These are phyloP conservation scores for Limnephilus marmoratus DNA, from an alignment of 2,888 invertebrate species.

Conservation along the genomic window DNA sequence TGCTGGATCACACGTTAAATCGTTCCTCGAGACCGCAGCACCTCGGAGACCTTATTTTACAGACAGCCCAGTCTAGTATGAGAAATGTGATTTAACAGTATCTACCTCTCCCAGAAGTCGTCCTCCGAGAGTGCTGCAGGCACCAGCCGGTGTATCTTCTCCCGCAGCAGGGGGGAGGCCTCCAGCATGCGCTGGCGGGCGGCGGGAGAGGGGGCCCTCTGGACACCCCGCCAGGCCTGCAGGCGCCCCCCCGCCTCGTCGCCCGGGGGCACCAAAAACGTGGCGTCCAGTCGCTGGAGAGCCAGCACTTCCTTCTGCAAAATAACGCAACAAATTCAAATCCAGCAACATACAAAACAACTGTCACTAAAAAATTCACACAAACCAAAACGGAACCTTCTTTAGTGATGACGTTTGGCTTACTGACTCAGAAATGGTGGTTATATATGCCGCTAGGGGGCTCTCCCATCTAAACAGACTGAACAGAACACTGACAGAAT, in stretches of 20 bases:
- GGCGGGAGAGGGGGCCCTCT: slow-evolving; percentile 69
- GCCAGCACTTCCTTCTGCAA: slow-evolving; percentile 82
- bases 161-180: slow-evolving; percentile 75
- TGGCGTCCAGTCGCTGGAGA: slow-evolving; percentile 84
- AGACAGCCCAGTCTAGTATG: no score
- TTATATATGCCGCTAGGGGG: no score
- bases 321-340: not conserved
- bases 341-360: no score
- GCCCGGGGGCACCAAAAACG: slow-evolving; percentile 84
- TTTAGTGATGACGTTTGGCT: no score
- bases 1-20: no score
- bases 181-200: slow-evolving; percentile 70
- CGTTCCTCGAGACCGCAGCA: no score
- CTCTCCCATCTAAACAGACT: no score
- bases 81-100: not conserved
- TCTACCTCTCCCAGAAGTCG: slow-evolving; percentile 87
- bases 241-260: slow-evolving; percentile 75
- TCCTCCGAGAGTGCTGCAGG: slow-evolving; percentile 84
- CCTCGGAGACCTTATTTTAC: no score
- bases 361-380: no score
- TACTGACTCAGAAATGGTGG: no score
- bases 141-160: slow-evolving; percentile 83
- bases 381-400: no score
- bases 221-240: slow-evolving; percentile 72
- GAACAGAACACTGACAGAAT: no score